A percentile compares a stretch with the other conserved stretches of the same genome.
phyloP scores from a whole-genome alignment of 1,140 invertebrate genomes.

The Cylas formicarius region DNA sequence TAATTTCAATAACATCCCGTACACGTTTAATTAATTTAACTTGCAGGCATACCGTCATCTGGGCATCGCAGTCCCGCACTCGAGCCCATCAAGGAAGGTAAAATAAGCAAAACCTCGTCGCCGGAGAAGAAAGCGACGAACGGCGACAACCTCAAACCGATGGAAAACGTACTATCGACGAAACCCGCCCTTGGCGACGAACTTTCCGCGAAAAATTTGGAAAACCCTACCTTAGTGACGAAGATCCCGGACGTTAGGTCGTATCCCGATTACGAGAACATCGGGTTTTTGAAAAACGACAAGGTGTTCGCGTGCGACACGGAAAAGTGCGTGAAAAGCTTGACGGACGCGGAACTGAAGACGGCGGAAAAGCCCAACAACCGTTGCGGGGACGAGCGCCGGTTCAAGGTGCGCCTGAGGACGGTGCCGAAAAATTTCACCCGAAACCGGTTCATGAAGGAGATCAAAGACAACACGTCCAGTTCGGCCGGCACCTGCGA shows the following conservation, averaged over 20 bases:
- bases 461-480: slow-evolving; percentile 13
- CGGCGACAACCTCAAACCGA: slow-evolving; percentile 21
- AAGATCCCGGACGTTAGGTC: not conserved
- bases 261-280: slow-evolving; percentile 35
- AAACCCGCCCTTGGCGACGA: not conserved
- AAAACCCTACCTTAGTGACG: slow-evolving; percentile 7
- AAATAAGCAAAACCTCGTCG: slow-evolving; percentile 18
- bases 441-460: slow-evolving; percentile 31
- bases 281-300: slow-evolving; percentile 35
- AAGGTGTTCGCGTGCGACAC: slow-evolving; percentile 21
- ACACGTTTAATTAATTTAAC: not conserved
- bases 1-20: no score
- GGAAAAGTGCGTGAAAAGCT: slow-evolving; percentile 31
- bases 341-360: slow-evolving; percentile 10
- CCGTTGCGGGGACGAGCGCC: slow-evolving; percentile 25
- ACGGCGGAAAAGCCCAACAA: slow-evolving; percentile 16
- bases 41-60: slow-evolving; percentile 33
- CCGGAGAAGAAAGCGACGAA: slow-evolving; percentile 8
- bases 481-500: not conserved
- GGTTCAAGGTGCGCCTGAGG: slow-evolving; percentile 26
- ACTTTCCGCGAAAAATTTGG: not conserved
- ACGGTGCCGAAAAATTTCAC: slow-evolving; percentile 40
- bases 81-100: slow-evolving; percentile 39
- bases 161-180: slow-evolving; percentile 19
- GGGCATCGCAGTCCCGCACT: slow-evolving; percentile 36